A percentile compares a stretch with the other conserved stretches of the same genome.
These are phyloP conservation scores for Chondrosia reniformis DNA, from an alignment of 37 sponge, comb jelly and placozoan genomes.

Conservation along the genomic window DNA sequence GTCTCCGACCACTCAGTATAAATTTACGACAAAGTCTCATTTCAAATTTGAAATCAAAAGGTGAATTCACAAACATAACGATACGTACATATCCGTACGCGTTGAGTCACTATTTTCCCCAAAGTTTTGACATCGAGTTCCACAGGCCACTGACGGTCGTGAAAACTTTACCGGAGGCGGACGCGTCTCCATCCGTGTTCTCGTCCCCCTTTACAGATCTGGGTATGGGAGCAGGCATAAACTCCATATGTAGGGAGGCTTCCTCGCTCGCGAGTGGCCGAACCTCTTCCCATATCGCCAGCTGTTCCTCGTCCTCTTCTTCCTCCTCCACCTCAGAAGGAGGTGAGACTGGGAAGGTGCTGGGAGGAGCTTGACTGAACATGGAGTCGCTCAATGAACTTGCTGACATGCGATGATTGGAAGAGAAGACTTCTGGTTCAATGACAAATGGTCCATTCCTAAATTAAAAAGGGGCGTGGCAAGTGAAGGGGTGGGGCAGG, in stretches of 20 bases:
- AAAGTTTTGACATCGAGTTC: background rate
- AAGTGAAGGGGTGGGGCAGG: no score
- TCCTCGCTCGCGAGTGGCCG: background rate
- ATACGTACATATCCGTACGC: no score
- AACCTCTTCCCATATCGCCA: background rate
- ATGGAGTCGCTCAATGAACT: background rate
- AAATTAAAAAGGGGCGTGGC: background rate
- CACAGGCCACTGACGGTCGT: background rate
- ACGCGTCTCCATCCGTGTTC: background rate
- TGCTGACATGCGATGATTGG: background rate
- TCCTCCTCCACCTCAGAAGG: background rate
- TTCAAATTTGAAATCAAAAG: no score
- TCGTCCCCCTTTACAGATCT: background rate
- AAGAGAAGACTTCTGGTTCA: constrained; percentile 36
- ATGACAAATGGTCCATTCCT: constrained; percentile 17
- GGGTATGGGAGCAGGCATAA: background rate
- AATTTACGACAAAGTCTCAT: no score
- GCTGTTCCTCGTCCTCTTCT: background rate
- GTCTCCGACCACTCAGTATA: no score
- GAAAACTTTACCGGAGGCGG: background rate
- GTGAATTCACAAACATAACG: no score
- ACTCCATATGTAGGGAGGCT: no score
- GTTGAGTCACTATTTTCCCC: background rate
- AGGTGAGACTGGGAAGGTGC: background rate
- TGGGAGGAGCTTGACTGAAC: constrained; percentile 32